phyloP scores from a whole-genome alignment of 2,113 vertebrate genomes.

The Centropus unirufus region DNA sequence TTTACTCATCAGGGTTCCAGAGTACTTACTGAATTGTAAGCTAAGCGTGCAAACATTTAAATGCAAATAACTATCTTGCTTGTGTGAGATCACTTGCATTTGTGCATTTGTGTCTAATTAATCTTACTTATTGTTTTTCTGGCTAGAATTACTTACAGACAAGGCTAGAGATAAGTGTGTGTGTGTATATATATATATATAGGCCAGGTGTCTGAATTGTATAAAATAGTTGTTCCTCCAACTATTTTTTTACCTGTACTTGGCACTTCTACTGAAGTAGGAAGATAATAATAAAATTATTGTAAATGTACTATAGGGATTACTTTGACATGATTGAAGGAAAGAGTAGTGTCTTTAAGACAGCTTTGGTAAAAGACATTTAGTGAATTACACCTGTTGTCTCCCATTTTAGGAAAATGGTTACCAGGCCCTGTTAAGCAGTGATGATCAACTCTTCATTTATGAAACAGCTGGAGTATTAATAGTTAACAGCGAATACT shows the following conservation, averaged over 20 bases:
- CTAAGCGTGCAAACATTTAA: background rate
- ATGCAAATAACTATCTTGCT: background rate
- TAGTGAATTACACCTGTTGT: slow-evolving; percentile 18
- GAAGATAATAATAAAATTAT: background rate
- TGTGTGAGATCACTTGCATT: background rate
- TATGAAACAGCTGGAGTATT: slow-evolving; percentile 95
- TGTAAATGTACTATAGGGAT: background rate
- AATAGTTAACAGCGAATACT: slow-evolving; percentile 92
- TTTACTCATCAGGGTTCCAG: background rate
- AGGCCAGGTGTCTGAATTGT: background rate
- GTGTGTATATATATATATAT: background rate
- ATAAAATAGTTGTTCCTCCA: background rate
- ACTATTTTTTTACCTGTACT: background rate
- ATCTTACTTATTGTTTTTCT: background rate
- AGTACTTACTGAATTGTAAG: background rate
- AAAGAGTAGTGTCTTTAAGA: background rate
- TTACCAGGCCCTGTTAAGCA: slow-evolving; percentile 89
- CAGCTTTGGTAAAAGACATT: background rate
- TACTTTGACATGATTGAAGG: background rate
- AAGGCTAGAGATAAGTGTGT: background rate
- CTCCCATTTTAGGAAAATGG: slow-evolving; percentile 88
- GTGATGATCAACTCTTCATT: slow-evolving; percentile 97
- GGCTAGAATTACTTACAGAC: no score
- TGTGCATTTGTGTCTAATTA: background rate
- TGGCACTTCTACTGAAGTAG: background rate